Base-by-base conservation (phyloP, 2,888 invertebrate species). In the Hypsopygia costalis region DNA sequence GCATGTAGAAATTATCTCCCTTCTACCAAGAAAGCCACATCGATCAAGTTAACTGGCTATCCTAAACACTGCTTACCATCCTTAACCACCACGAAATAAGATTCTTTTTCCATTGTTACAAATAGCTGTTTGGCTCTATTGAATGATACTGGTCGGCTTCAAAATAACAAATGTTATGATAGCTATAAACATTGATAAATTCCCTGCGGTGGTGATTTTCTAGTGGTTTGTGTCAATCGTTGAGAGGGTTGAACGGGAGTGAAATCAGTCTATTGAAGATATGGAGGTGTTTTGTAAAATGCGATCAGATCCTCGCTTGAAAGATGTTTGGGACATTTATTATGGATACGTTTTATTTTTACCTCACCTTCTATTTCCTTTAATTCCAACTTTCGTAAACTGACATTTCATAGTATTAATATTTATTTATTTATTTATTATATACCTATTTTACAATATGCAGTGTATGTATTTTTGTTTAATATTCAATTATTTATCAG, bases 141-240 rank as follows among this genome's bases (percentile, higher is more conserved):
- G 36, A 28, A 11, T 12, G 31, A 32, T 22, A 32, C 16, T 3
- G 2, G 21, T n/a, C 30, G 11, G 11, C 11, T 20, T 11, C 22
- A 34, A 50, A 52, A 52, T 52, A 55, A 52, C 48, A 46, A 48
- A 53, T 46, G 49, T 63, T 55, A 57, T 45, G 46, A 49, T 35
- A 7, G 47, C 34, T 34, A 58, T 59, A 65, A 61, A 55, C 53
- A 59, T 57, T 54, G 51, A 58, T 55, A 60, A 55, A 59, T 54
- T 57, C 36, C 39, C 51, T 41, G 49, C 38, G 48, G 42, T 31
- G 32, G 42, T 41, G 44, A 40, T 32, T 38, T 34, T 37, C 41
- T 44, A 44, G 43, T 42, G 36, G 47, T 51, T 29, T 36, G 22
- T 44, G 43, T 44, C 43, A 40, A 37, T 31, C 41, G 29, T 48